Evolutionary conservation across 2,888 invertebrate genomes (phyloP), one percentile per base, ranked within the genome.

Genomic region (Ophion ventricosus): DNA sequence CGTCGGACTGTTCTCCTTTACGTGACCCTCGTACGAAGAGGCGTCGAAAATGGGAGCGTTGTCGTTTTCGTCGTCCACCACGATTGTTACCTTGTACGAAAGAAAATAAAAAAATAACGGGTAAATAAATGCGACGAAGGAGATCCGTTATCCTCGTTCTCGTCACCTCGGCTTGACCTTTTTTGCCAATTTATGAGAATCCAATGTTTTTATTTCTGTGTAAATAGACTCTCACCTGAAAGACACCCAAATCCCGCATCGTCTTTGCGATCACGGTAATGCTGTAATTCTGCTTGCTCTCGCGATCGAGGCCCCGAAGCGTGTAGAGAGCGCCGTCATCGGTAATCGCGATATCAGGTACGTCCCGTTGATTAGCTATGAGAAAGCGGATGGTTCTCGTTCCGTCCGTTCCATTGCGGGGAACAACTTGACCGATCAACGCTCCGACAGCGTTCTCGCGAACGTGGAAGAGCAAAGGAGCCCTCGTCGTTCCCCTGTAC

Each of bases 1-100:
- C 57, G 94, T 94, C 11, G 94, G 94, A 43, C 97, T 96, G 92
- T 98, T 98, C 94, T 98, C 98, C 63, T 94, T 93, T 20, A 98
- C 96, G 83, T 95, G 94, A 0, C 97, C 97, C 89, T 97, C 96
- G 91, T 98, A 98, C 0, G 94, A 92, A 0, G 95, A 91, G 14
- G 95, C 93, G 86, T 96, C 96, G 92, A 98, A 98, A 80, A 95
- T 93, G 0, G 98, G 98, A 3, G 97, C 95, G 90, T 98, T 98
- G 90, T 98, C 98, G 90, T 98, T 98, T 84, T 97, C 97, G 91
- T 98, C 98, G 83, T 97, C 97, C 0, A 98, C 97, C 77, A 96
- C 94, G 43, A 98, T 95, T 14, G 96, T 96, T 0, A 97, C 94
- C 84, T 84, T 79, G 4, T 2, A 14, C n/a, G 20, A 49, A 43